Base-by-base conservation (phyloP, 2,888 invertebrate genomes). In the Mesochorus sp. region DNA sequence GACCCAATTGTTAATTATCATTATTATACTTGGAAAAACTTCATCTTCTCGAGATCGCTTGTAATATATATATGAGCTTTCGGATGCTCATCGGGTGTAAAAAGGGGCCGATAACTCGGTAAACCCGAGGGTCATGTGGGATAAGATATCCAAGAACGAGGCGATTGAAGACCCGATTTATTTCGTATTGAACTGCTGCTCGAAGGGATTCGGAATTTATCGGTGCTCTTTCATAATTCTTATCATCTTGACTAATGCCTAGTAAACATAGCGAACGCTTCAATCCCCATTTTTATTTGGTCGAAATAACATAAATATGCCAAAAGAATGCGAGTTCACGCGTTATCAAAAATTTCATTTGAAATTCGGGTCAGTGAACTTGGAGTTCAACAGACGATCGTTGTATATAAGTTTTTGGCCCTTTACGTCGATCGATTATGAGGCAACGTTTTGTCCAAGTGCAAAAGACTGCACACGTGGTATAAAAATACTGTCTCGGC, bases 401-500 rank as follows among this genome's bases (percentile, higher is more conserved):
- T n/a, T n/a, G n/a, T n/a, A n/a, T n/a, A n/a, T n/a, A n/a, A n/a
- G 17, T 19, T 61, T n/a, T 19, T 51, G 19, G 44, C 59, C 51
- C 19, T 49, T 55, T 67, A 34, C 19, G 66, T 26, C 61, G 28
- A 61, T 51, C 24, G 26, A 64, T 66, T 26, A 76, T 53, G 31
- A 49, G 37, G 14, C 5, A 66, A 39, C 64, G 66, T 76, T 76
- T 68, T 17, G 19, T 74, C n/a, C 37, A 31, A 53, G 37, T 21
- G 21, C 5, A 55, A 31, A 70, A 26, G 44, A 49, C 44, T n/a
- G 19, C 42, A 26, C 49, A 26, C 47, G 31, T 47, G 47, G 28
- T 68, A 62, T 57, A 76, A 49, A 76, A 76, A 72, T 76, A 37
- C 37, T 57, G 51, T 49, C 66, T 51, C 61, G 49, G 53, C 61